A percentile compares a stretch with the other conserved stretches of the same genome.
These are phyloP conservation scores for Sarcophaga carnaria DNA, from an alignment of 2,888 invertebrate genomes.

Conservation along the genomic window DNA sequence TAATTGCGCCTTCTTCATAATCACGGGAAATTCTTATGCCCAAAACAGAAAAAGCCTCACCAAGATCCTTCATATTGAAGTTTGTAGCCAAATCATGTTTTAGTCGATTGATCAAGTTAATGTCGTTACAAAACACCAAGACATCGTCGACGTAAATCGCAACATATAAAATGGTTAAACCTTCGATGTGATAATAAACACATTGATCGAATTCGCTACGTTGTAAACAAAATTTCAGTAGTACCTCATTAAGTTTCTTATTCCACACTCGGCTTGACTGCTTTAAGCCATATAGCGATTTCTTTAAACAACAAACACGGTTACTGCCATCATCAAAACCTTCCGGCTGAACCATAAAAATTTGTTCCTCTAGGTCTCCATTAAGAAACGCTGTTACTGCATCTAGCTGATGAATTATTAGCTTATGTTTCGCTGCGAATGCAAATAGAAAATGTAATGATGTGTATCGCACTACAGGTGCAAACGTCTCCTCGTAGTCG, in stretches of 20 bases:
- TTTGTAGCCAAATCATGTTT: neutral
- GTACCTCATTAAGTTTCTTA: neutral
- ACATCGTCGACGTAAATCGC: no score
- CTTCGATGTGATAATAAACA: neutral
- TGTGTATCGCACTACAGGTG: slow-evolving; percentile 40
- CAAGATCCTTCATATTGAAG: slow-evolving; percentile 1
- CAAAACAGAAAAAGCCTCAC: slow-evolving; percentile 17
- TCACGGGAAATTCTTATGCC: slow-evolving; percentile 46
- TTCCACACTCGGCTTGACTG: slow-evolving; percentile 29
- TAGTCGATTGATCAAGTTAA: neutral
- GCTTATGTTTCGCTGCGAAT: slow-evolving; percentile 40
- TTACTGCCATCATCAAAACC: slow-evolving; percentile 10
- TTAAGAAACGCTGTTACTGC: slow-evolving; percentile 55
- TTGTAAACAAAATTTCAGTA: slow-evolving; percentile 1
- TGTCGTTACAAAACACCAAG: neutral
- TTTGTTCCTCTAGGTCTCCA: slow-evolving; percentile 23
- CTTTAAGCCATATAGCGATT: slow-evolving; percentile 45
- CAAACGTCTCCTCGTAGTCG: slow-evolving; percentile 54
- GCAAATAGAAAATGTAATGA: slow-evolving; percentile 50
- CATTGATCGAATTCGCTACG: slow-evolving; percentile 6
- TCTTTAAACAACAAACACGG: slow-evolving; percentile 41
- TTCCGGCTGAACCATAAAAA: slow-evolving; percentile 28
- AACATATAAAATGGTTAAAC: no score
- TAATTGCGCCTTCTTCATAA: neutral
- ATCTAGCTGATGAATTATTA: slow-evolving; percentile 54